Base-by-base conservation (phyloP, 2,113 vertebrate genomes). In the Prionailurus bengalensis region DNA sequence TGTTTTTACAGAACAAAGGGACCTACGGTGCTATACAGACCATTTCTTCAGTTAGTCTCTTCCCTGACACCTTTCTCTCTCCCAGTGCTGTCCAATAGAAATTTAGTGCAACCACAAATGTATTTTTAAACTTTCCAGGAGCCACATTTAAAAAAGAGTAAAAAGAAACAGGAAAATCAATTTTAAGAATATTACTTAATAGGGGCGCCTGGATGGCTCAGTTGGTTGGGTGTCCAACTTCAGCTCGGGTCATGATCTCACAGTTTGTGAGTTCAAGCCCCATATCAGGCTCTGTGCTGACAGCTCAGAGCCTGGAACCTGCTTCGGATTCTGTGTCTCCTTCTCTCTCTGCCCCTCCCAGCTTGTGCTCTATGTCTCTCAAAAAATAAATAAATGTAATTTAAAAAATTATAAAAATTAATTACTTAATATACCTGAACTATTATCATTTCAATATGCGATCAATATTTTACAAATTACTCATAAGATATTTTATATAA, bases 101-200 rank as follows among this genome's bases (percentile, higher is more conserved):
- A 97, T 58, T 7, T 31, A 95, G 82, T 15, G 19, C 13, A 79
- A 95, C 45, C 16, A 55, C 42, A 89, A 96, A 61, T 42, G 66
- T 93, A 76, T 85, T 84, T 89, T 91, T 68, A 21, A 95, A 79
- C 53, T 51, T 81, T 73, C 87, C 74, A 88, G 31, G 23, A 73
- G 33, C 19, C 66, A 95, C n/a, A 85, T 78, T 96, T 87, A 31
- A 61, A 45, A 15, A 87, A 92, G 68, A 25, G 10, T 15, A 27
- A 70, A 86, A 92, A 89, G 1, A 80, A 82, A 53, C 7, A 66
- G 19, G 14, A 71, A 91, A 53, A 27, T 36, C 48, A n/a, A 96
- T 91, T 84, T 96, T 87, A 82, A 93, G 58, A 89, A 53, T n/a
- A 33, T 25, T 63, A 27, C 88, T 87, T 71, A 51, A 71, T 68